A percentile compares a stretch with the other conserved stretches of the same genome.
These are phyloP conservation scores for Platycheirus rosarum DNA, from an alignment of 2,888 invertebrate genomes.

Conservation along the genomic window DNA sequence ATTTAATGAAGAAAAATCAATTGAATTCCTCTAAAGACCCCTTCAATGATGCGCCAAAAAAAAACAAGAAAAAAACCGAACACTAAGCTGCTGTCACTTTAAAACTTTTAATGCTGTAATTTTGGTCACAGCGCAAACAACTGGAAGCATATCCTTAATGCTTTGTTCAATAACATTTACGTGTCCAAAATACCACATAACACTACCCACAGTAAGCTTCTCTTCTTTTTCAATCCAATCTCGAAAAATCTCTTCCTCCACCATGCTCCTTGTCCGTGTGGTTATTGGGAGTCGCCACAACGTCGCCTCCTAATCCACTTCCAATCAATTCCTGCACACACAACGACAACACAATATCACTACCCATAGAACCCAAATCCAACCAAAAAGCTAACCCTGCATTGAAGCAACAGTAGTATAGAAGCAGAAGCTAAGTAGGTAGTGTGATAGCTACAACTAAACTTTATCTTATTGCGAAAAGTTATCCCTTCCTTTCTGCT, in stretches of 20 bases:
- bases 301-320: slow-evolving; percentile 68
- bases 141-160: slow-evolving; percentile 61
- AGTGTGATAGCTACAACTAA: slow-evolving; percentile 52
- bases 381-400: slow-evolving; percentile 40
- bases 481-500: slow-evolving; percentile 35
- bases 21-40: slow-evolving; percentile 3
- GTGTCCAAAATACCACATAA: slow-evolving; percentile 69
- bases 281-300: slow-evolving; percentile 66
- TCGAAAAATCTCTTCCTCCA: slow-evolving; percentile 17
- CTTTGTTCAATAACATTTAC: slow-evolving; percentile 62
- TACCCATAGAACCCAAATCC: slow-evolving; percentile 3
- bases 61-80: neutral
- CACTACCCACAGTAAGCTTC: slow-evolving; percentile 44
- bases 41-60: slow-evolving; percentile 28
- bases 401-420: slow-evolving; percentile 60
- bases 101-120: slow-evolving; percentile 64
- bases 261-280: slow-evolving; percentile 13
- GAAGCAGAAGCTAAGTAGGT: slow-evolving; percentile 52
- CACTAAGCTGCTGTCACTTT: slow-evolving; percentile 59
- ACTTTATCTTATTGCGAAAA: slow-evolving; percentile 66
- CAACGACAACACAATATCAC: slow-evolving; percentile 46
- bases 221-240: slow-evolving; percentile 45
- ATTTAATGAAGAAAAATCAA: slow-evolving; percentile 30
- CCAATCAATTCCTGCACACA: slow-evolving; percentile 63
- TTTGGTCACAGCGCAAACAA: slow-evolving; percentile 54